Evolutionary conservation across 2,888 invertebrate species (phyloP), one percentile per base, ranked within the genome.

Genomic region (Trachelus iudaicus): DNA sequence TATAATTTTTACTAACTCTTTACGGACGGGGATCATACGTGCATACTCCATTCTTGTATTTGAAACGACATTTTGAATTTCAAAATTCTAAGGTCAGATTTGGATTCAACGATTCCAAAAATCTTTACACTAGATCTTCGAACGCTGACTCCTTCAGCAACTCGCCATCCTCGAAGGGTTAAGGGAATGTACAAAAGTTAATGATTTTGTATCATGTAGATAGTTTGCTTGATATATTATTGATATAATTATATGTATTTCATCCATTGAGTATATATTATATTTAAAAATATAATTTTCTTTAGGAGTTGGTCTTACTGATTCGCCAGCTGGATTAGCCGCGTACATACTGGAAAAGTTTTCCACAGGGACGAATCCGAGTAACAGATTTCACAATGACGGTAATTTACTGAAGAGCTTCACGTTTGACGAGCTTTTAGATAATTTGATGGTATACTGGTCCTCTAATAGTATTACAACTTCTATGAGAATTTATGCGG

Each of bases 281-380:
- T 30, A 71, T 80, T 56, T 11, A 33, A 76, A 69, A 23, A 75
- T 77, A 75, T 73, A 73, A 56, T 23, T 23, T 56, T 56, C 91
- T 92, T 1, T 85, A 96, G 96, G 96, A 15, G 92, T 94, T 0
- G 95, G 93, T 0, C 88, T 97, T 69, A 92, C 93, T n/a, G 96
- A 97, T 85, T 96, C 96, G 0, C 98, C 98, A 0, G 94, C 95
- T 0, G 98, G 97, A 0, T 91, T 98, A 77, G 97, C 97, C 0
- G 97, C 97, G 0, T 98, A 97, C 87, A 95, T 98, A 73, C 90
- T 98, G 11, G 98, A 98, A 87, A 98, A 98, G 89, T 97, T 97
- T 91, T 94, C 95, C 0, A 93, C 94, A 0, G 95, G 95, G 94
- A 96, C 95, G 0, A 93, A 94, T 87, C 86, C 87, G 0, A 89